Base-by-base conservation (phyloP, 2,888 invertebrate species). In the Philhelius pedissequus region DNA sequence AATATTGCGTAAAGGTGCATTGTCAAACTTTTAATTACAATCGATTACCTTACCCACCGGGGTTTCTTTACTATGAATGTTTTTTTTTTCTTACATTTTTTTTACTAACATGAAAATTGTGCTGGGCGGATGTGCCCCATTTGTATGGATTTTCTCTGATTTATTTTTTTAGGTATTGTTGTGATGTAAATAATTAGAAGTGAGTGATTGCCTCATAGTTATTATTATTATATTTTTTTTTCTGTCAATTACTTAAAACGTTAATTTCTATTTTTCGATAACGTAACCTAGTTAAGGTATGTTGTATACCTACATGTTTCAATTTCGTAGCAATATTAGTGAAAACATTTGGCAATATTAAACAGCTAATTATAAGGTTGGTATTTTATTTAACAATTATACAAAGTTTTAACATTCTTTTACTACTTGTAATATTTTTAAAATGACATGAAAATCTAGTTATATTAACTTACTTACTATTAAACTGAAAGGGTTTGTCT, bases 11-110 rank as follows among this genome's bases (percentile, higher is more conserved):
- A 71, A 48, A 82, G 71, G 52, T 71, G 77, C 71, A 71, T 73
- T 77, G 71, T 82, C 77, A 52, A 77, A 76, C 64, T 81, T 75
- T 82, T 77, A 82, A 76, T 76, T 73, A 82, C 71, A 77, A 82
- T 82, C 77, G 77, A 82, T 82, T 71, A 45, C 64, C 32, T 64
- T 60, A 38, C n/a, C 64, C n/a, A 48, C 35, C 58, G 40, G 48
- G 35, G 68, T 66, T n/a, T 71, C 40, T 58, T 50, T 54, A 71
- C 38, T 35, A 15, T 15, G 52, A 32, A 48, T 30, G 20, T 3
- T 50, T 50, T 38, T 50, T 32, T 64, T 48, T 40, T 66, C 25
- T 38, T 45, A n/a, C n/a, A n/a, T 43, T 48, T 3, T 77, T 35
- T 30, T 27, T 30, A 15, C 30, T 22, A 25, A 40, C 13, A 13